A percentile compares a stretch with the other conserved stretches of the same genome.
These are phyloP conservation scores for Mesorhabditis sp. DNA, from an alignment of 2,888 invertebrate species.

Conservation along the genomic window DNA sequence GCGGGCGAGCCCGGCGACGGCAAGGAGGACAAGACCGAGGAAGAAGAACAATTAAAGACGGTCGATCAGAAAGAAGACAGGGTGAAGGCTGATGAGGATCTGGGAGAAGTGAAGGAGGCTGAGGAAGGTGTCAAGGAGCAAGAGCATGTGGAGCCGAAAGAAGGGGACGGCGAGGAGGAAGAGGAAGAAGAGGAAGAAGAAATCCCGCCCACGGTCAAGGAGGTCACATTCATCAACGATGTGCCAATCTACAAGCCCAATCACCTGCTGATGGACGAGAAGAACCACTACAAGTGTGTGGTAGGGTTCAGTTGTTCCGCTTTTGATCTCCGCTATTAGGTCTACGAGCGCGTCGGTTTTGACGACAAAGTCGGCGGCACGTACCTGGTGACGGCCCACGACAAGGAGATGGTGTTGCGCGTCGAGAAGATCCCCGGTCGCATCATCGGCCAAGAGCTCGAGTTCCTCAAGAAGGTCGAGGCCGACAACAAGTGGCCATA, in stretches of 20 bases:
- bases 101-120: no score
- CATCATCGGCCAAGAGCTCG: constrained; percentile 30
- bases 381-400: constrained; percentile 32
- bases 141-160: not conserved
- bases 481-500: constrained; percentile 30
- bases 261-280: constrained; percentile 13
- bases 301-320: not conserved
- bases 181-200: no score
- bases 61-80: no score
- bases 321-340: constrained; percentile 16
- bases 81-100: no score
- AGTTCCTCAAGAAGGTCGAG: constrained; percentile 39
- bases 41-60: not conserved
- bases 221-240: constrained; percentile 21
- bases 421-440: constrained; percentile 20
- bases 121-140: no score
- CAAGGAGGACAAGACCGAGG: not conserved
- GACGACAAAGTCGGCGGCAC: constrained; percentile 42
- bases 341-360: constrained; percentile 45
- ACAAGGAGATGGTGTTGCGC: constrained; percentile 42
- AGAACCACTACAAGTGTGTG: constrained; percentile 1
- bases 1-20: not conserved
- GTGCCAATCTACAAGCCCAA: constrained; percentile 32
- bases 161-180: not conserved
- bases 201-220: not conserved